Evolutionary conservation across 1,140 invertebrate species (phyloP).

Genomic region (Bombus breviceps): DNA sequence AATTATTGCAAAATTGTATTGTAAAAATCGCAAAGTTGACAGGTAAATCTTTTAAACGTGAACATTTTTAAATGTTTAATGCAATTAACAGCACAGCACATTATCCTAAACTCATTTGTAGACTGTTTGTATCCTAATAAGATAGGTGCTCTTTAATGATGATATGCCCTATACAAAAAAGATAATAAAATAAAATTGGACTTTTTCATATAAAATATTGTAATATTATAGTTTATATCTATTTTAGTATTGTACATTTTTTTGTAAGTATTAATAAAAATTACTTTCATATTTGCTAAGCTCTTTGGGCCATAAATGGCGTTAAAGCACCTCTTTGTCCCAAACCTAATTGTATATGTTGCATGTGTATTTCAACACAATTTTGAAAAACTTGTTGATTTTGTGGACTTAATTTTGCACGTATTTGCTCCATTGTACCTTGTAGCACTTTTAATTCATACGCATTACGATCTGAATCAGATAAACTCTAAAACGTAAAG

Average conservation of each 20-base stretch:
- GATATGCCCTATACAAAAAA: constrained; percentile 60
- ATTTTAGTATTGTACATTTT: constrained; percentile 44
- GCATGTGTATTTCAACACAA: constrained; percentile 95
- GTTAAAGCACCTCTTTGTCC: constrained; percentile 84
- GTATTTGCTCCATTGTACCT: constrained; percentile 95
- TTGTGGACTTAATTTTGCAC: constrained; percentile 88
- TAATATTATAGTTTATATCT: constrained; percentile 21
- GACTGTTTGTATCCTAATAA: constrained; percentile 46
- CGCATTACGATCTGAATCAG: constrained; percentile 94
- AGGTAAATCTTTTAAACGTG: constrained; percentile 61
- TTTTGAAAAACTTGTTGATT: constrained; percentile 95
- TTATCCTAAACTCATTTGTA: constrained; percentile 35
- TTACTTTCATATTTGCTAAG: constrained; percentile 68
- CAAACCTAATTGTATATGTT: constrained; percentile 94
- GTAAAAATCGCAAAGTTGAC: constrained; percentile 31
- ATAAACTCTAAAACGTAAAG: constrained; percentile 87
- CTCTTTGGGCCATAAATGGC: constrained; percentile 80
- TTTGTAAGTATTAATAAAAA: constrained; percentile 26
- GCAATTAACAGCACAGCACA: constrained; percentile 48
- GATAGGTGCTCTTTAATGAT: constrained; percentile 50
- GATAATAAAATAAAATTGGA: constrained; percentile 63
- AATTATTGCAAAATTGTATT: neutral
- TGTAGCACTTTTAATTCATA: constrained; percentile 96
- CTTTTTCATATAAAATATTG: constrained; percentile 54
- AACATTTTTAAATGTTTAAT: constrained; percentile 60